Base-by-base conservation (phyloP, 2,888 invertebrate genomes). In the Epiblema foenella region DNA sequence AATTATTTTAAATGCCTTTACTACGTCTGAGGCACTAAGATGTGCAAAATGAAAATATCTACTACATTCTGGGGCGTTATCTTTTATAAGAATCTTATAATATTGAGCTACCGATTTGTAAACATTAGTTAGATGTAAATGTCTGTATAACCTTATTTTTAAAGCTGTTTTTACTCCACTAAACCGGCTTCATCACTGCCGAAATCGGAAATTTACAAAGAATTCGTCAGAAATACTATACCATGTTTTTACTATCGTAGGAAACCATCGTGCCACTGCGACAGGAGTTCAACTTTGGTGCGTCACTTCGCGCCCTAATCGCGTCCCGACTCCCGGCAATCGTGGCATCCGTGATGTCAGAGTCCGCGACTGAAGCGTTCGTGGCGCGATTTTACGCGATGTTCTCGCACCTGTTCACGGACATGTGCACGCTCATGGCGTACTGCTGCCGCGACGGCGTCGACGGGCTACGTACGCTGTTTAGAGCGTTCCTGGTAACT, bases 281-380 rank as follows among this genome's bases (percentile, higher is more conserved):
- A 0, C 58, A 69, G 0, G 82, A 84, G 9, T 72, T 89, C 9
- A 83, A 89, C 68, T 58, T 83, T 0, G 64, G 75, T 7, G 69
- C 52, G 37, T 81, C 87, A 0, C 75, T 90, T 56, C 87, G 84
- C 15, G 75, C 77, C 0, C 73, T 86, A 59, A 72, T 82, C 15
- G 85, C 85, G 2, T 76, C 79, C 0, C 87, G 90, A 0, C 57
- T 88, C 70, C 90, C 90, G 1, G 78, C 80, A 12, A 66, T 90
- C 11, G 78, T 88, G 33, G 80, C 85, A 0, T 78, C 79, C 7
- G 78, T 87, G 5, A 80, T 86, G 78, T 79, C 84, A 0, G 82
- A 85, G 0, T 76, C 78, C 0, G 49, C 65, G 17, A 77, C 76
- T 0, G 86, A 84, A 0, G 46, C 74, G 68, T 82, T 82, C 70